A percentile compares a stretch with the other conserved stretches of the same genome.
Conservation (phyloP, 30 jellyfish, hydroid and myxozoan species). For the Aurelia sp. region DNA sequence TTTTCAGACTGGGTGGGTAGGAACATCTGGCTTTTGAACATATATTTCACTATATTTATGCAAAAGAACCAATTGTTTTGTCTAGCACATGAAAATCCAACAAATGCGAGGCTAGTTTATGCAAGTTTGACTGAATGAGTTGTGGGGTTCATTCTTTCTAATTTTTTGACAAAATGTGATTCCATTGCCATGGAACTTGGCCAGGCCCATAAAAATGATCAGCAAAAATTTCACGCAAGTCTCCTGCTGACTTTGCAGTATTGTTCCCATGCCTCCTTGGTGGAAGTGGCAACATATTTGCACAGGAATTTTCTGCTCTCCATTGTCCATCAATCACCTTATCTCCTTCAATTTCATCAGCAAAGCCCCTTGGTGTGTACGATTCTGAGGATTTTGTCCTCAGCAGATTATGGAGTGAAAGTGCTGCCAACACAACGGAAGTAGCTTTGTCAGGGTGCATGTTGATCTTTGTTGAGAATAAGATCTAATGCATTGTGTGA, state of each 20-base stretch:
- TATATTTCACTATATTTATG: too few species aligned
- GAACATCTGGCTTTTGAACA: too few species aligned
- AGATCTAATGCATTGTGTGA: too few species aligned
- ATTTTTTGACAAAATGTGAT: constrained; percentile 48
- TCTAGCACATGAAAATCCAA: too few species aligned
- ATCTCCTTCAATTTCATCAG: constrained; percentile 43
- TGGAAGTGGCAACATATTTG: constrained; percentile 37
- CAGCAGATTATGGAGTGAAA: constrained; percentile 37
- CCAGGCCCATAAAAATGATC: constrained; percentile 66
- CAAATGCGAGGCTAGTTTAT: too few species aligned
- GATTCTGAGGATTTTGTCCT: constrained; percentile 49
- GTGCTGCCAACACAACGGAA: constrained; percentile 42
- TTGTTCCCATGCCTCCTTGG: constrained; percentile 24
- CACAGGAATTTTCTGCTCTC: constrained; percentile 12
- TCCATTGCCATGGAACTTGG: constrained; percentile 66
- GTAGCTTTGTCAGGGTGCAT: constrained; percentile 57
- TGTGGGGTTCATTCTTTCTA: background rate
- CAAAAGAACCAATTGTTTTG: too few species aligned
- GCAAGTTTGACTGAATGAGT: too few species aligned
- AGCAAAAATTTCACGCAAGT: constrained; percentile 45
- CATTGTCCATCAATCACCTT: constrained; percentile 29
- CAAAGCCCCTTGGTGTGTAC: constrained; percentile 49
- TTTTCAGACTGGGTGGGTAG: too few species aligned
- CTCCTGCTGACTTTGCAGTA: constrained; percentile 54
- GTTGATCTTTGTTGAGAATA: constrained; percentile 27